Evolutionary conservation across 2,888 invertebrate genomes (phyloP), one percentile per base, ranked within the genome.

Genomic region (Agonum fuliginosum): DNA sequence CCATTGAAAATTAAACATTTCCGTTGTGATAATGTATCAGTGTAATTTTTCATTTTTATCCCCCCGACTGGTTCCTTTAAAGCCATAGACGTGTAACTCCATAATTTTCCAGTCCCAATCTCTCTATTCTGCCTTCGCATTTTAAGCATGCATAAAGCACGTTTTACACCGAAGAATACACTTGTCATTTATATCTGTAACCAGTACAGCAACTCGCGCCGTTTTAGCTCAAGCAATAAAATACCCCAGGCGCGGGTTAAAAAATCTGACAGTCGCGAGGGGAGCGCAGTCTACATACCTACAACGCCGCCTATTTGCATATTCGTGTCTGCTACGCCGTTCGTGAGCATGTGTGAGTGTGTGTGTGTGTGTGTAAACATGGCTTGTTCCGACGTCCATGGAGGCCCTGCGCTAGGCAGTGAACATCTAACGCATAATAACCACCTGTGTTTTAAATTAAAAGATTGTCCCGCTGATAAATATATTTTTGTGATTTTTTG

Each of bases 111-210:
- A 14, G 17, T 14, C 17, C 46, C 46, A 17, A 46, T 46, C 17
- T 46, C 17, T 46, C 46, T 37, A 46, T 17, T 6, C 17, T 12
- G 12, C 17, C 14, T 46, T 46, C 46, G 19, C 17, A 17, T 46
- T 46, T 46, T 17, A 17, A 46, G 12, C 46, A 14, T 17, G 46
- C 46, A 46, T 24, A 65, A 19, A 37, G 37, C 34, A 65, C 65
- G 65, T 65, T 65, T 65, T 20, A 65, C 27, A 65, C 34, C 46
- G 71, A 51, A 71, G 71, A 71, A 71, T 46, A 48, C 71, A 51
- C 48, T 51, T 71, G 71, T 71, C 71, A 71, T 71, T 71, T 71
- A 71, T 71, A 71, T 71, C 71, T 71, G 71, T 71, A 71, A 24
- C 37, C 51, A 30, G 71, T 48, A 30, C 71, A 71, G 71, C 46